These are phyloP conservation scores for Artibeus jamaicensis DNA, from an alignment of 2,797 vertebrate genomes.

Conservation along the genomic window DNA sequence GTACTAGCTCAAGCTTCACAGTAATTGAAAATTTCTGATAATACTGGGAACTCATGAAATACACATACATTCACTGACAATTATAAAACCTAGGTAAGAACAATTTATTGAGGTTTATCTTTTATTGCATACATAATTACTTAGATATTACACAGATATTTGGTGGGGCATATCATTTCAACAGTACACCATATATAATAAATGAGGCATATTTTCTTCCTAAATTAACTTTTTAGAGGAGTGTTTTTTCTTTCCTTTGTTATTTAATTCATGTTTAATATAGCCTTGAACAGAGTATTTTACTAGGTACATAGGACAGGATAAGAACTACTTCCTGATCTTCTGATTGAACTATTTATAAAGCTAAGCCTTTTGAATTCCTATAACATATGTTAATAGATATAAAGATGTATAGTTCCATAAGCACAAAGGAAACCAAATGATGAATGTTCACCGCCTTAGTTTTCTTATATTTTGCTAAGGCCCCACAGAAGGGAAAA, in stretches of 20 bases:
- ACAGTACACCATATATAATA: not conserved
- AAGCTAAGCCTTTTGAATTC: not conserved
- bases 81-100: slow-evolving; percentile 43
- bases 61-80: not conserved
- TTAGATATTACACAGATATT: slow-evolving; percentile 45
- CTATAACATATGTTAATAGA: not conserved
- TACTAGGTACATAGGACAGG: not conserved
- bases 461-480: not conserved
- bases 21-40: slow-evolving; percentile 50
- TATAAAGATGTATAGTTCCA: not conserved
- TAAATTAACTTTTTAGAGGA: not conserved
- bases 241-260: not conserved
- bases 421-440: not conserved
- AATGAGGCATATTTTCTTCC: not conserved
- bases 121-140: slow-evolving; percentile 21
- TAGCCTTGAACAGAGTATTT: not conserved
- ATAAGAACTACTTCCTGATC: not conserved
- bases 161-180: not conserved
- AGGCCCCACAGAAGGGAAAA: not conserved
- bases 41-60: slow-evolving; percentile 4
- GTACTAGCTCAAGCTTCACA: not conserved
- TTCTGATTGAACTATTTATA: not conserved
- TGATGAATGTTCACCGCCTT: not conserved
- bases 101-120: not conserved
- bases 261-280: slow-evolving; percentile 32